phyloP scores from a whole-genome alignment of 2,797 vertebrate species.

The Macroramphosus scolopax region DNA sequence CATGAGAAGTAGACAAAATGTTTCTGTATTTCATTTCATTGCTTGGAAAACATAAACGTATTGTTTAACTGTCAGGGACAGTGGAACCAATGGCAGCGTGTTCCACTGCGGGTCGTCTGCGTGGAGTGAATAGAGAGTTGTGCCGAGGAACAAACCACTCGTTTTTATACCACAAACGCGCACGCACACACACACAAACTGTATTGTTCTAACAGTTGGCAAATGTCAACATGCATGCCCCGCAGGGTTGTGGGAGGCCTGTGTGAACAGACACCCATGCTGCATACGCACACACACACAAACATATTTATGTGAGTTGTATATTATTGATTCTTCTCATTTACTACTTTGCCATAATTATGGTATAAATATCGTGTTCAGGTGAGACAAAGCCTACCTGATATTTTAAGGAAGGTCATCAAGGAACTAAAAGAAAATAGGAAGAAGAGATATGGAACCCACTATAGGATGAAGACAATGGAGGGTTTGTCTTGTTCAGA shows the following conservation, averaged over 20 bases:
- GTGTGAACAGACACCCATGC: constrained; percentile 6
- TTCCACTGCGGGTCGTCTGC: neutral
- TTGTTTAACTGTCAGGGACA: neutral
- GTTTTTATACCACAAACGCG: constrained; percentile 32
- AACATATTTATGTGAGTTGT: neutral
- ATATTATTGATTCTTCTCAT: no score
- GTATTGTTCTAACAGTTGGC: constrained; percentile 25
- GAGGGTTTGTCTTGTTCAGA: no score
- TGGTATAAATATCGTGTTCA: no score
- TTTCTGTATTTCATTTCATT: neutral
- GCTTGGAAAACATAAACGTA: neutral
- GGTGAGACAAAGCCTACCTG: no score
- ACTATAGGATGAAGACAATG: no score
- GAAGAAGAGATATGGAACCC: no score
- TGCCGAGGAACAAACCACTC: constrained; percentile 43
- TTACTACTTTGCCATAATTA: no score
- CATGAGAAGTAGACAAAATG: neutral
- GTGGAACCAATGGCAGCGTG: neutral
- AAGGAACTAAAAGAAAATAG: no score
- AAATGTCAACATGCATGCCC: constrained; percentile 1
- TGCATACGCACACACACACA: neutral
- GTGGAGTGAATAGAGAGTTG: constrained; percentile 3
- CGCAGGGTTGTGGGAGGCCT: constrained; percentile 5
- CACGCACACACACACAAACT: constrained; percentile 8
- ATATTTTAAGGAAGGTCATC: no score